These are phyloP conservation scores for Brotula barbata DNA, from an alignment of 2,797 vertebrate species.

Conservation along the genomic window DNA sequence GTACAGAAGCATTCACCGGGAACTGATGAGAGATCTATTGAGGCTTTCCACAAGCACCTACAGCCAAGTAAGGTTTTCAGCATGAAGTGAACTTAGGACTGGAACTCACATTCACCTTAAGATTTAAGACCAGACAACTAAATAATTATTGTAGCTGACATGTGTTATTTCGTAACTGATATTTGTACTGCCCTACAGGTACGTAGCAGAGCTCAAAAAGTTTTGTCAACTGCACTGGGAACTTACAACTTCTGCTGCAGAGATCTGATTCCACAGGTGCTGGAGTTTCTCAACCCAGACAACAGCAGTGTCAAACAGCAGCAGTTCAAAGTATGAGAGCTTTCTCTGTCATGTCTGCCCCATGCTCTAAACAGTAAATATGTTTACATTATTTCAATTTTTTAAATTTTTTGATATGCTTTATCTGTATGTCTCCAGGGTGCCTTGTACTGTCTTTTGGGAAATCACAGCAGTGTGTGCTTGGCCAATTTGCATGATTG, in stretches of 20 bases:
- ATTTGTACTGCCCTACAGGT: slow-evolving; percentile 76
- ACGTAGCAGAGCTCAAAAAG: slow-evolving; percentile 92
- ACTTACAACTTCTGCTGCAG: slow-evolving; percentile 97
- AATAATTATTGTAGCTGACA: background rate
- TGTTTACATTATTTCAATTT: background rate
- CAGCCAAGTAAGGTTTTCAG: slow-evolving; percentile 86
- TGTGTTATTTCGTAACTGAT: background rate
- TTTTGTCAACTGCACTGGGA: slow-evolving; percentile 91
- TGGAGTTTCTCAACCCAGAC: slow-evolving; percentile 87
- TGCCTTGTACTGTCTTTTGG: slow-evolving; percentile 96
- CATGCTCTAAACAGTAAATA: background rate
- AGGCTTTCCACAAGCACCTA: slow-evolving; percentile 95
- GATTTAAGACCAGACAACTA: background rate
- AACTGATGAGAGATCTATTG: slow-evolving; percentile 91
- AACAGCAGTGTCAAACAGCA: slow-evolving; percentile 87
- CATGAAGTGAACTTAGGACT: background rate
- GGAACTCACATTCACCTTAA: too few species aligned
- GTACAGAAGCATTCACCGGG: slow-evolving; percentile 90
- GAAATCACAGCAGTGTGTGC: slow-evolving; percentile 91
- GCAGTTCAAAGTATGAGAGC: slow-evolving; percentile 90
- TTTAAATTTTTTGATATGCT: background rate
- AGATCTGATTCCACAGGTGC: slow-evolving; percentile 92
- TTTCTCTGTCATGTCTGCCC: background rate
- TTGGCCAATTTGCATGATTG: slow-evolving; percentile 96
- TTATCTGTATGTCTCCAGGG: slow-evolving; percentile 76